Base-by-base conservation (phyloP, 2,888 invertebrate genomes). In the Torymus auratus region DNA sequence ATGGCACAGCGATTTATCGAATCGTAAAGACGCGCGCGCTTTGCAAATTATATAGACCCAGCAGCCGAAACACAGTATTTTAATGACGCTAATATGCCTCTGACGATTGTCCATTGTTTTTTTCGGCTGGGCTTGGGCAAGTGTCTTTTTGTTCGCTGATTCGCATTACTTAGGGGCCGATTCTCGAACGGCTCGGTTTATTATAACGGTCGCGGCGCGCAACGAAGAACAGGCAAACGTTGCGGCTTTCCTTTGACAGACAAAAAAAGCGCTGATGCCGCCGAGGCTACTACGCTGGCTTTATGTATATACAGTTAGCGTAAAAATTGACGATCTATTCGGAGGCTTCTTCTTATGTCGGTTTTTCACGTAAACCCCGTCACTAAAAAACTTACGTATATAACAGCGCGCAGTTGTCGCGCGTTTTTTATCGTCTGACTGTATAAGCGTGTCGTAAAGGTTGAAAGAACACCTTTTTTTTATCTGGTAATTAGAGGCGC, bases 171-270 rank as follows among this genome's bases (percentile, higher is more conserved):
- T 74, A 65, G 52, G 55, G 23, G 7, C 41, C 17, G 56, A 74
- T 65, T 56, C 41, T 12, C 58, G 41, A 70, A 17, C 61, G 50
- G 61, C 52, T 61, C 62, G 53, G n/a, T 55, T 41, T 41, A 7
- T 41, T 41, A 7, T 72, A 75, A 67, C 67, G 74, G 74, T 62
- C 10, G 15, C 0, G 5, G 28, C 12, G 15, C 2, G 20, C 23
- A 2, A 74, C 23, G 5, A 74, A 65, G 41, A 41, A 10, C 41
- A 41, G 65, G 28, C 52, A 75, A 55, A 20, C 23, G 58, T 13
- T 52, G 67, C 67, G 67, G 74, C 74, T 75, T 75, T 60, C 17
- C 58, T 52, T 75, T 67, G 56, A 61, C 62, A 20, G 7, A 71
- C 53, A 72, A 72, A 62, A 20, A 61, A 52, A 58, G 56, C 14